Evolutionary conservation across 2,888 invertebrate species (phyloP), one percentile per base, ranked within the genome.

Genomic region (Oxytorus armatus): DNA sequence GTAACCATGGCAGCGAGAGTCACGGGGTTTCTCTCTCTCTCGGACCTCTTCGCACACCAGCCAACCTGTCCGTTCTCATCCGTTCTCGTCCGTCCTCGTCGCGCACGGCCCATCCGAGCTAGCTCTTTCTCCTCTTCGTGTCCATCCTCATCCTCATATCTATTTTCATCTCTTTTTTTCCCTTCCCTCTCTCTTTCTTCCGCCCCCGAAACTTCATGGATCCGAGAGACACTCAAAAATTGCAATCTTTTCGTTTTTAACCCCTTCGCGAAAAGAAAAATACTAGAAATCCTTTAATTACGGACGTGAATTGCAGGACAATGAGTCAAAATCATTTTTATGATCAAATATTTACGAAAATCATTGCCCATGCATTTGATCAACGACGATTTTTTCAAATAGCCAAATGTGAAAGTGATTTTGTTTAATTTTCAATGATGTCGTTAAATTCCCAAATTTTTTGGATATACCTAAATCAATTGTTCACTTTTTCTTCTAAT

Each of bases 1-100:
- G 91, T 91, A 91, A 91, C 91, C 91, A 92, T 91, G 90, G 91
- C 91, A 91, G 91, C 91, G 79, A 77, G 76, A 59, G 77, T 88
- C 89, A 73, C 73, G 63, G 89, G 86, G 85, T 86, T 88, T 89
- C 88, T 88, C 89, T 88, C 88, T 86, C 69, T 70, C 73, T 65
- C 65, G 65, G 63, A 55, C 65, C 73, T 74, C 65, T 44, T 63
- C 65, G 73, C 55, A 63, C 55, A 51, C 77, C 49, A 87, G 86
- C 88, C 87, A 87, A 88, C 89, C 89, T 89, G 88, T 89, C 90
- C 89, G 89, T 90, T 89, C 88, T 89, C 89, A 88, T 89, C 87
- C 86, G 83, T 86, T 85, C 88, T 86, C 89, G 79, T 73, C 85
- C 86, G 84, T 88, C 85, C 87, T 86, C 86, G 82, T 84, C 86